Evolutionary conservation across 2,888 invertebrate species (phyloP), one percentile per base, ranked within the genome.

Genomic region (Pristionchus mayeri): DNA sequence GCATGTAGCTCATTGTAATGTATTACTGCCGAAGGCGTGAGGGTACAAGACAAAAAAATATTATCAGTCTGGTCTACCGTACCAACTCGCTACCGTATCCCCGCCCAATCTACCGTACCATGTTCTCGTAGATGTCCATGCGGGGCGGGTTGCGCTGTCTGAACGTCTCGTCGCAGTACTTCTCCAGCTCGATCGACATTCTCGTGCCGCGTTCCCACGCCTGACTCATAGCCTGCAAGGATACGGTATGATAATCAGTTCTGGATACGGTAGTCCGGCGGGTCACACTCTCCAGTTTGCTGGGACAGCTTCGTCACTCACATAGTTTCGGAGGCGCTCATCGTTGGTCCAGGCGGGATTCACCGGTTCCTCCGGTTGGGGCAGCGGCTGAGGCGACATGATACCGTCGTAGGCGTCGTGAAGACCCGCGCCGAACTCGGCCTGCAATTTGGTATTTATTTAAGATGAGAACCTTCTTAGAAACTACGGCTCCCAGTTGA

Each of bases 91-190:
- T 54, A 54, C 54, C 54, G 54, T 60, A 3, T 9, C 27, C 21
- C n/a, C n/a, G n/a, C 11, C 21, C 34, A 30, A 34, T 27, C 71
- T 71, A 71, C 40, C 71, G 71, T 71, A 71, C 71, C 71, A 71
- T 37, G 13, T 21, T 18, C 40, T 37, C 37, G 71, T 71, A 71
- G 11, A 7, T 11, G 40, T 71, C 71, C n/a, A 6, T 1, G 9
- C 24, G 6, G 4, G 71, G n/a, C 11, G 3, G n/a, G 16, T 71
- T 71, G 2, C 0, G 0, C 9, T 71, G 71, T n/a, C 9, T n/a
- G 40, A 71, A 44, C 11, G 71, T 71, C 40, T 71, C 71, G 9
- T 16, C 24, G 71, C 71, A 71, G 37, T 6, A 71, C 40, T 13
- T 37, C 37, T 71, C 71, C 40, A 71, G n/a, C 1, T n/a, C 24